Conservation (phyloP, 2,113 vertebrate species). For the Pithys albifrons region DNA sequence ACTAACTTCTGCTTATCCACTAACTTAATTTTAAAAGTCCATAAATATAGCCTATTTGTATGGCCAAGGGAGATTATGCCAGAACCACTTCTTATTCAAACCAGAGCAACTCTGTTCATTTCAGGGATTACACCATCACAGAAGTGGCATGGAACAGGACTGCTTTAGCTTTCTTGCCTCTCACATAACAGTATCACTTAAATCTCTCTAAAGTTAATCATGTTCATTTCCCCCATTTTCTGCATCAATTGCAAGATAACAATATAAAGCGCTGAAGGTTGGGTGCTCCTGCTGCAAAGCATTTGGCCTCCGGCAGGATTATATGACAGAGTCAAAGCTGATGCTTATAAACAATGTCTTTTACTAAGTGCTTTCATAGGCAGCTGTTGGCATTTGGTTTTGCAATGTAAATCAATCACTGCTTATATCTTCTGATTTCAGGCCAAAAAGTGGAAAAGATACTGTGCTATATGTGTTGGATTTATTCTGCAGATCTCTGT, state of each 20-base stretch:
- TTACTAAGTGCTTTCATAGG: constrained; percentile 20
- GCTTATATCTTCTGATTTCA: neutral
- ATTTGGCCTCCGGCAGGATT: neutral
- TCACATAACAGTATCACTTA: neutral
- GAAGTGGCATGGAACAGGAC: neutral
- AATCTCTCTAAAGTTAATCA: constrained; percentile 5
- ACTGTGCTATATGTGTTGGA: neutral
- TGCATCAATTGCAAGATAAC: neutral
- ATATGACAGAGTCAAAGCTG: neutral
- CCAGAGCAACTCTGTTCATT: neutral
- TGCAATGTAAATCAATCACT: constrained; percentile 5
- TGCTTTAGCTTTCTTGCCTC: neutral
- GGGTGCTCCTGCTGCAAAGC: neutral
- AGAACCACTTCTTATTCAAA: constrained; percentile 14
- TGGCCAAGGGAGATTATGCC: neutral
- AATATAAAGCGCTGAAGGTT: neutral
- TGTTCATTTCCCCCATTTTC: constrained; percentile 12
- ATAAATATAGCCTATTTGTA: neutral
- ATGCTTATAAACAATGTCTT: neutral
- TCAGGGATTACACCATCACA: neutral
- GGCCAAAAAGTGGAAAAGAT: neutral
- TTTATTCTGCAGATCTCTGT: neutral
- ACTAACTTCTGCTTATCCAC: neutral
- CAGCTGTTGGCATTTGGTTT: constrained; percentile 47
- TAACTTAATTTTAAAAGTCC: neutral